These are phyloP conservation scores for Lordiphosa fenestrarum DNA, from an alignment of 2,888 invertebrate genomes.

Conservation along the genomic window DNA sequence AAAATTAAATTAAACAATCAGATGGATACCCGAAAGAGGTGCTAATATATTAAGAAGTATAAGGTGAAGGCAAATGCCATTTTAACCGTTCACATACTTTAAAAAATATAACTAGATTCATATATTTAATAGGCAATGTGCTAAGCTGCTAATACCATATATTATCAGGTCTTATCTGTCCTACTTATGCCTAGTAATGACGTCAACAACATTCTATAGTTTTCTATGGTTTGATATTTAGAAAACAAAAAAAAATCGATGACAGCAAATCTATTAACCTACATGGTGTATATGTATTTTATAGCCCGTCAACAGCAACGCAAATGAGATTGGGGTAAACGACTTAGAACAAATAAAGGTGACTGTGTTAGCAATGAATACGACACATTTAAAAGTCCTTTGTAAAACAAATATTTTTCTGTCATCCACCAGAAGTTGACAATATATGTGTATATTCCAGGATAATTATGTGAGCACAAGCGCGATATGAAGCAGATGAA, in stretches of 20 bases:
- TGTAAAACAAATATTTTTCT: constrained; percentile 19
- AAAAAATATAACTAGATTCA: too few species aligned
- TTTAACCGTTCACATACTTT: too few species aligned
- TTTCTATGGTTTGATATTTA: neutral
- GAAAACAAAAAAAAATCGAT: constrained; percentile 9
- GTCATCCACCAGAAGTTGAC: constrained; percentile 36
- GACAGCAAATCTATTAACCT: constrained; percentile 32
- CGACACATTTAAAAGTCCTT: constrained; percentile 22
- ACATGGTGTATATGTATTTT: constrained; percentile 31
- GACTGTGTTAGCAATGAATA: constrained; percentile 25
- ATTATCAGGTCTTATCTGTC: too few species aligned
- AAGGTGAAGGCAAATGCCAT: too few species aligned
- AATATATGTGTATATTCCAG: constrained; percentile 49
- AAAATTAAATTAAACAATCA: too few species aligned
- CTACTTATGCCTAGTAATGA: too few species aligned
- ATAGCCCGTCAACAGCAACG: constrained; percentile 12
- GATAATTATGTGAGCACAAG: constrained; percentile 51
- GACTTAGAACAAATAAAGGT: constrained; percentile 26
- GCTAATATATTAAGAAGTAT: too few species aligned
- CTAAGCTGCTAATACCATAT: too few species aligned
- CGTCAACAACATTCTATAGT: constrained; percentile 7
- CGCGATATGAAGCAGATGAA: neutral
- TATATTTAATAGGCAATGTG: too few species aligned
- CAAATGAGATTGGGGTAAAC: constrained; percentile 19
- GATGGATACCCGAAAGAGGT: too few species aligned